Conservation (phyloP, 2,888 invertebrate genomes). For the Coremacera marginata region DNA sequence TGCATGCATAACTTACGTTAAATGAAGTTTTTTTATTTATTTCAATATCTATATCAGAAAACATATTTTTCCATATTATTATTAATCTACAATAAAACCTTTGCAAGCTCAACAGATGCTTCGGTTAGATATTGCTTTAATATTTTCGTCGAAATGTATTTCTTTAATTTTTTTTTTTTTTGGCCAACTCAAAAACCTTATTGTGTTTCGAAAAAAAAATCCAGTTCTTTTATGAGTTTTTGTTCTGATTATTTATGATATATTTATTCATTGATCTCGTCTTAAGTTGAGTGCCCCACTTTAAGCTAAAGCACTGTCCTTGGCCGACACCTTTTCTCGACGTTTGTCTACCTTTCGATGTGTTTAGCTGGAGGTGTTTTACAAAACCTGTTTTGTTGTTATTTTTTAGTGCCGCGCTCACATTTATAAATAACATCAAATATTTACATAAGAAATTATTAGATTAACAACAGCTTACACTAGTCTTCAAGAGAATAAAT, state of each 20-base stretch:
- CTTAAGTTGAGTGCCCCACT: neutral
- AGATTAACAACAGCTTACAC: slow-evolving; percentile 33
- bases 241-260: slow-evolving; percentile 15
- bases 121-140: too few species aligned
- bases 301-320: neutral
- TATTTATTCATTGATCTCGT: slow-evolving; percentile 18
- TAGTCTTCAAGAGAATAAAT: slow-evolving; percentile 36
- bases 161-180: too few species aligned
- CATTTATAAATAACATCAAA: slow-evolving; percentile 36
- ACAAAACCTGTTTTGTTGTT: neutral
- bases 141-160: too few species aligned
- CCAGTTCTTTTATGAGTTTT: slow-evolving; percentile 5
- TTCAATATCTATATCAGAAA: too few species aligned
- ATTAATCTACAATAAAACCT: too few species aligned
- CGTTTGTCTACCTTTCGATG: neutral
- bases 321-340: neutral
- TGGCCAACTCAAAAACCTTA: too few species aligned
- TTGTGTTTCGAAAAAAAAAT: neutral
- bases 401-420: slow-evolving; percentile 25
- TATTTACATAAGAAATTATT: slow-evolving; percentile 41
- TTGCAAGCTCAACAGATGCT: too few species aligned
- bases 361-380: neutral
- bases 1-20: too few species aligned
- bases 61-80: too few species aligned
- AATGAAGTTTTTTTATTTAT: too few species aligned